These are phyloP conservation scores for Dermochelys coriacea DNA, from an alignment of 2,797 vertebrate genomes.

Conservation along the genomic window DNA sequence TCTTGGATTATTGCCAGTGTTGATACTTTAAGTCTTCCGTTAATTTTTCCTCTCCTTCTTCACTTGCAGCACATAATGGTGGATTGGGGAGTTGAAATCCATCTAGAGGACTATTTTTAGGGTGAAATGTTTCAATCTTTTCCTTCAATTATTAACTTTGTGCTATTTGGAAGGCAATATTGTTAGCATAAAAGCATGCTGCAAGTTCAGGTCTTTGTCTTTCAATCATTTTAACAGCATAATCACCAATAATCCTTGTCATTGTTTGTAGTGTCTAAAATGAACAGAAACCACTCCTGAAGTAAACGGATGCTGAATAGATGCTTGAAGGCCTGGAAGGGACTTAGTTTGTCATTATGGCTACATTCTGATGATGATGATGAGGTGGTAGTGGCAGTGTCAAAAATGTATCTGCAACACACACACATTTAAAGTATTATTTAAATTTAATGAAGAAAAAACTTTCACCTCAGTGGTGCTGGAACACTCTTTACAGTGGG, in stretches of 20 bases:
- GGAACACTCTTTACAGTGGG: too few relatives aligned
- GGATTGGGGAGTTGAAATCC: background rate
- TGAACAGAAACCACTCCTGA: background rate
- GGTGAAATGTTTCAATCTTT: background rate
- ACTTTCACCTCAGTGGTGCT: too few relatives aligned
- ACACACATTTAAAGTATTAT: background rate
- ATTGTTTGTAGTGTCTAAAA: background rate
- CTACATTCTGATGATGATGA: background rate
- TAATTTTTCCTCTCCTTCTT: background rate
- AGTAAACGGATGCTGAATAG: background rate
- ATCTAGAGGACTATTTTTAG: background rate
- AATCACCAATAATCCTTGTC: background rate
- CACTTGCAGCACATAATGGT: background rate
- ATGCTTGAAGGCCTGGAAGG: background rate
- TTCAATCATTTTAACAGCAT: background rate
- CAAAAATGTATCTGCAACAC: background rate
- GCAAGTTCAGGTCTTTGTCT: background rate
- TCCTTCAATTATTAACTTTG: background rate
- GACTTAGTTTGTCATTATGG: background rate
- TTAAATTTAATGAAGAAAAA: background rate
- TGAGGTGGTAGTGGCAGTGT: background rate
- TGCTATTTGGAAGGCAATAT: background rate
- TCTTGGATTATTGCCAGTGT: background rate
- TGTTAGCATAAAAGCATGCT: background rate
- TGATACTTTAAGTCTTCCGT: background rate